These are phyloP conservation scores for Eublepharis macularius DNA, from an alignment of 2,113 vertebrate genomes.

Conservation along the genomic window DNA sequence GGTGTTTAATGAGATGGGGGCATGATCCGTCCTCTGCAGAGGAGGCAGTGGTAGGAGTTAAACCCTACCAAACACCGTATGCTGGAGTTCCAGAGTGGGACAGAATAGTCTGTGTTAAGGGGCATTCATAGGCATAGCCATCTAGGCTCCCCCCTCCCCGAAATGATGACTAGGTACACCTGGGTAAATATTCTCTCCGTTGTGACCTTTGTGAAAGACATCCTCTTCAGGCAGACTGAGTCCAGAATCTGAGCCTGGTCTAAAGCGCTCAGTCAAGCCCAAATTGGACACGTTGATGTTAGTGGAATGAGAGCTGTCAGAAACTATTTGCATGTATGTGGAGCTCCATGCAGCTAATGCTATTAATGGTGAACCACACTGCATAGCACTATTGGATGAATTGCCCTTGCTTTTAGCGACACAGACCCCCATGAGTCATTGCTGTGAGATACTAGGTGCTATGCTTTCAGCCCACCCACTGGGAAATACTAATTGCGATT, in stretches of 20 bases:
- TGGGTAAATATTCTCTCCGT: not conserved
- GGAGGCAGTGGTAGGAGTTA: not conserved
- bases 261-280: not conserved
- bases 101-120: too few relatives aligned
- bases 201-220: too few relatives aligned
- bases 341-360: not conserved
- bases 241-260: not conserved
- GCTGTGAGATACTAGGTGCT: too few relatives aligned
- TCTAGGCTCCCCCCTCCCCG: too few relatives aligned
- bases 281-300: too few relatives aligned
- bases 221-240: not conserved
- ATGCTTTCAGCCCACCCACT: not conserved
- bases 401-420: not conserved
- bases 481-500: too few relatives aligned
- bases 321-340: not conserved
- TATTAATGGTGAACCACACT: not conserved
- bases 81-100: not conserved
- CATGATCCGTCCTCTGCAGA: not conserved
- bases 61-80: too few relatives aligned
- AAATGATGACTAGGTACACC: not conserved
- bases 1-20: not conserved
- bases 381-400: not conserved
- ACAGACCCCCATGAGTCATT: not conserved
- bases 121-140: not conserved
- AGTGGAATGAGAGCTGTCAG: not conserved